Base-by-base conservation (phyloP, 1,140 invertebrate genomes). In the Cephus cinctus region DNA sequence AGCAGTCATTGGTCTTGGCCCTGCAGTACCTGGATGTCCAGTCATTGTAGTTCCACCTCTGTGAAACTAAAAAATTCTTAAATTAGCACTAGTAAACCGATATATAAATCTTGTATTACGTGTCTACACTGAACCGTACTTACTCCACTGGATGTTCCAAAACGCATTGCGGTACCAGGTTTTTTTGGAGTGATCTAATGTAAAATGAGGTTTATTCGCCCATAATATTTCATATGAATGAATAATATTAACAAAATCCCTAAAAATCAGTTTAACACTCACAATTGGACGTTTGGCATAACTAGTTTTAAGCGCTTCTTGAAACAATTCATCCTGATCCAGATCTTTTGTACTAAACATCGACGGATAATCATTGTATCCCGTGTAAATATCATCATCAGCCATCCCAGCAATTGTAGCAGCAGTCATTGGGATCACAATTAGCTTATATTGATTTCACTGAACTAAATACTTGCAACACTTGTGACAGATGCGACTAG, bases 1-100 rank as follows among this genome's bases (percentile, higher is more conserved):
- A 15, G 95, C 95, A 8, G 96, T 98, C 81, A 97, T 94, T 6
- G 96, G 96, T 47, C 96, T 79, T 25, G 82, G 51, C 4, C 56
- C 60, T 36, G 54, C 60, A 5, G 73, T 74, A 41, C 57, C 64
- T 38, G 63, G 63, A 52, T 62, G 58, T 36, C 63, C 43, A 3
- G 55, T 42, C 20, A 54, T 50, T 14, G 60, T 56, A 21, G 67
- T 66, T 46, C 59, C 50, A 8, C 57, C 54, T 54, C 69, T 61
- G 18, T 76, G 63, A 59, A 71, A 76, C 73, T 76, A 30, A 18
- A 22, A 36, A 60, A 38, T 12, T 15, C 32, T 47, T 15, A 32
- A 30, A 15, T 19, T 4, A 2, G 40, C 12, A 36, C 35, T 23
- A 43, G 22, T n/a, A 22, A n/a, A 25, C 4, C 8, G 9, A 40